phyloP scores from a whole-genome alignment of 2,113 vertebrate species.

The Trematomus loennbergii region DNA sequence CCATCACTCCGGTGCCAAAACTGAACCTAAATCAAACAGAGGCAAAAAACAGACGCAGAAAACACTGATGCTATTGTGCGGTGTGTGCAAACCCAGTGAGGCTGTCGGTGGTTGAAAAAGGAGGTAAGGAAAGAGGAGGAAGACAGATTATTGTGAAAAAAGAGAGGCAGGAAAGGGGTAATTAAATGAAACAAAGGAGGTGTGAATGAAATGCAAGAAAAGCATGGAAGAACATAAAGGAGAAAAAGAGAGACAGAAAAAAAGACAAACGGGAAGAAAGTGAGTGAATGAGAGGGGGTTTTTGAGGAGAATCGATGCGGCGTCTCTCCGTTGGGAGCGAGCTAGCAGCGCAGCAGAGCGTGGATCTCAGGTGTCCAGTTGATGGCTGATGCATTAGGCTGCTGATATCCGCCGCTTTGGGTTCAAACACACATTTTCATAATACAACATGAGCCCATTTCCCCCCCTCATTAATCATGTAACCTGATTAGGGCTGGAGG shows the following conservation, averaged over 20 bases:
- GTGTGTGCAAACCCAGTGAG: conserved; percentile 46
- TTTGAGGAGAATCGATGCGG: conserved; percentile 75
- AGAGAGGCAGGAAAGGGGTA: conserved; percentile 25
- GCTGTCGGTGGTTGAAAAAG: conserved; percentile 33
- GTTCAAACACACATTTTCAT: conserved; percentile 89
- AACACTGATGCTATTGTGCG: conserved; percentile 77
- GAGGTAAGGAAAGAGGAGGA: conserved; percentile 42
- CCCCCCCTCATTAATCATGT: conserved; percentile 88
- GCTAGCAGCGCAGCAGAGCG: conserved; percentile 72
- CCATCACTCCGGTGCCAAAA: conserved; percentile 65
- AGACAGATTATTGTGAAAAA: conserved; percentile 47
- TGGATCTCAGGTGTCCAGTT: conserved; percentile 86
- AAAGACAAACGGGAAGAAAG: conserved; percentile 52
- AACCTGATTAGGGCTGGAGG: conserved; percentile 78
- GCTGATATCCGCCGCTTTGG: conserved; percentile 83
- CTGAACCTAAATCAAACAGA: conserved; percentile 63
- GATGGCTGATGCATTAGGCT: conserved; percentile 88
- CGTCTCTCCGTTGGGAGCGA: conserved; percentile 62
- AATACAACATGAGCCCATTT: conserved; percentile 87
- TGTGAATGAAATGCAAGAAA: conserved; percentile 47
- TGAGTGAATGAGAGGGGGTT: conserved; percentile 54
- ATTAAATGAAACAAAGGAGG: conserved; percentile 57
- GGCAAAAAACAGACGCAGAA: conserved; percentile 65
- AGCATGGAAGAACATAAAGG: conserved; percentile 9
- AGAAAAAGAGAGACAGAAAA: conserved; percentile 22